Percentiles rank a stretch among this genome's conserved stretches.
Evolutionary conservation across 2,113 vertebrate species (phyloP).

Genomic region (Panurus biarmicus): DNA sequence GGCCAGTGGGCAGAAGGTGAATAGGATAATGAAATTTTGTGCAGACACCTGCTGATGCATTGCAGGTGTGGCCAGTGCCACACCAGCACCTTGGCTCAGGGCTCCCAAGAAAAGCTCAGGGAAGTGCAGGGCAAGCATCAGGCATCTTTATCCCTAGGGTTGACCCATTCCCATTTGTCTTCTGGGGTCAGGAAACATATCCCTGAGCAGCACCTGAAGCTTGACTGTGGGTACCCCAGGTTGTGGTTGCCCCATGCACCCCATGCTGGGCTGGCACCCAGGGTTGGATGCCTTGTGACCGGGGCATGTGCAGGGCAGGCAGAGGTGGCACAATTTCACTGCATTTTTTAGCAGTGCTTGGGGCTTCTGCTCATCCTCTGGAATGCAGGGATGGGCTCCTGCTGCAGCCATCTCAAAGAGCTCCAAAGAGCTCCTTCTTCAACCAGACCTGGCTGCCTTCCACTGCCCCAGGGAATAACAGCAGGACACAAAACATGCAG

Average conservation of each 20-base stretch:
- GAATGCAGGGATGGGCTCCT: fast-evolving
- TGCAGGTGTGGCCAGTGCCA: too few species aligned
- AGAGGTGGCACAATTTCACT: neutral
- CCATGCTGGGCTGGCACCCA: neutral
- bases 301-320: fast-evolving
- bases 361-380: neutral
- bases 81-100: neutral
- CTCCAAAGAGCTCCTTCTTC: neutral
- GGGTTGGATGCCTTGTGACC: neutral
- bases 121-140: fast-evolving
- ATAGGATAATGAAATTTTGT: neutral
- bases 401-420: neutral
- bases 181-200: neutral
- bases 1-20: neutral
- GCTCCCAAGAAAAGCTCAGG: neutral
- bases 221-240: neutral
- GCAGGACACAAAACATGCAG: neutral
- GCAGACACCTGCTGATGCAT: neutral
- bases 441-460: neutral
- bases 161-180: neutral
- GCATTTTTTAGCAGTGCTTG: neutral
- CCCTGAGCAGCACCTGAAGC: neutral
- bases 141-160: neutral
- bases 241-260: fast-evolving
- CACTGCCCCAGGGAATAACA: neutral